A percentile compares a stretch with the other conserved stretches of the same genome.
Conservation (phyloP, 2,113 vertebrate species). For the Microtus oregoni region DNA sequence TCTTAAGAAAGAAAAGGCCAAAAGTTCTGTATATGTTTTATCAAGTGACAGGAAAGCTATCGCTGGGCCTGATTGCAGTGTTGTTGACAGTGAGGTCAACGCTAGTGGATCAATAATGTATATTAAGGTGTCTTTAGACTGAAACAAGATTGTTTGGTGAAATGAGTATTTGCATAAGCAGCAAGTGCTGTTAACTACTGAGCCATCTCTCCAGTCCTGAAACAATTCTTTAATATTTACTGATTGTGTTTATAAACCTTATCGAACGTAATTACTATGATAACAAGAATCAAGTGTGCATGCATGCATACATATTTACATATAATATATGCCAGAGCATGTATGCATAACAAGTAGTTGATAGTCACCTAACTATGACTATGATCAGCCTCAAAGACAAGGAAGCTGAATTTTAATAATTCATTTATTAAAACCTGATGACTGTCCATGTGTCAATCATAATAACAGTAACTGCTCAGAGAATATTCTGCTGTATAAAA, state of each 20-base stretch:
- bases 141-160: not conserved
- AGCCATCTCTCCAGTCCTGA: not conserved
- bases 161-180: not conserved
- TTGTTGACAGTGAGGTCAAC: not conserved
- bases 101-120: not conserved
- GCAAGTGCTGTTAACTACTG: not conserved
- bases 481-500: not conserved
- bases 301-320: not conserved
- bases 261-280: not conserved
- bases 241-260: not conserved
- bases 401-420: not conserved
- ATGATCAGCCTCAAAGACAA: constrained; percentile 13
- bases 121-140: constrained; percentile 12
- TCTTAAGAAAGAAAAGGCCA: not conserved
- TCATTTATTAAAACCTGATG: not conserved
- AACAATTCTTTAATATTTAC: not conserved
- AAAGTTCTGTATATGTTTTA: not conserved
- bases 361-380: not conserved
- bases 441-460: not conserved
- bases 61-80: not conserved
- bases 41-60: not conserved
- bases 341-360: not conserved
- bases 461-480: not conserved
- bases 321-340: not conserved
- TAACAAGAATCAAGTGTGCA: not conserved